Evolutionary conservation across 2,888 invertebrate genomes (phyloP).

Genomic region (Stenurella melanura): DNA sequence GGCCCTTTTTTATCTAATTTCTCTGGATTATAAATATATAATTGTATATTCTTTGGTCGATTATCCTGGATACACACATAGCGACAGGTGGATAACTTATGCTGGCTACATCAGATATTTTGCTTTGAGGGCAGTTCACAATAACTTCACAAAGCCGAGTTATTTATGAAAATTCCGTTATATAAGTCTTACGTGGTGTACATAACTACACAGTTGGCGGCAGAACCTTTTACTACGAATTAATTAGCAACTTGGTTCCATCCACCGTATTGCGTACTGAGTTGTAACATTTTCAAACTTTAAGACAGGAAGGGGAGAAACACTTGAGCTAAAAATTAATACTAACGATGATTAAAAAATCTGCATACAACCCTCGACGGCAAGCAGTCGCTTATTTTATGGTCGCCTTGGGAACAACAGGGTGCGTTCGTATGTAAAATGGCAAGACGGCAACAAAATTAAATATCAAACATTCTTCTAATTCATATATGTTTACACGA

Average conservation of each 20-base stretch:
- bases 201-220: background rate
- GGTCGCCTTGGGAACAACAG: conserved; percentile 59
- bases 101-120: background rate
- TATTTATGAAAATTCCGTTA: background rate
- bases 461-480: conserved; percentile 54
- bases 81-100: too few relatives aligned
- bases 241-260: conserved; percentile 15
- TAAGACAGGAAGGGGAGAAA: conserved; percentile 47
- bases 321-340: conserved; percentile 63
- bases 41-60: too few relatives aligned
- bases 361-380: conserved; percentile 61
- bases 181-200: background rate
- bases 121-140: background rate
- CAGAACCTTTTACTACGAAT: conserved; percentile 11
- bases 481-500: conserved; percentile 50
- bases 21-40: too few relatives aligned
- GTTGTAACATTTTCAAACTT: conserved; percentile 29
- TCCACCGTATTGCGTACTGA: conserved; percentile 2
- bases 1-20: too few relatives aligned
- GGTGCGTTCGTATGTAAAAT: conserved; percentile 61
- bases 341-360: conserved; percentile 67
- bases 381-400: conserved; percentile 61
- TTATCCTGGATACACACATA: too few relatives aligned
- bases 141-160: background rate
- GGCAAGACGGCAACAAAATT: conserved; percentile 55